phyloP scores from a whole-genome alignment of 1,140 invertebrate species.

The Heliconius melpomene region DNA sequence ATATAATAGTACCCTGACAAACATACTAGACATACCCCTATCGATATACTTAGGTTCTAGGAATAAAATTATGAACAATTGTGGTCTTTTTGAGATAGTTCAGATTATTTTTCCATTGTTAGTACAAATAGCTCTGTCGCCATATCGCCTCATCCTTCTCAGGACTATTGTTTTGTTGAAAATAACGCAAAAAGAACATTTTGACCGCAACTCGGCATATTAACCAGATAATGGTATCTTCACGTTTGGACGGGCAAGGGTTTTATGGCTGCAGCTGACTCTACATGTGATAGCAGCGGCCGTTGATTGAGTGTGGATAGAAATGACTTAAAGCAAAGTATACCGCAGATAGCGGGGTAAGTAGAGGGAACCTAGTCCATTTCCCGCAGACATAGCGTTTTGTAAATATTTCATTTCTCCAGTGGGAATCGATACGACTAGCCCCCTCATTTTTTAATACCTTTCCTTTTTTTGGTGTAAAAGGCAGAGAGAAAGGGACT shows the following conservation, averaged over 20 bases:
- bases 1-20: neutral
- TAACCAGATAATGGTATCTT: constrained; percentile 44
- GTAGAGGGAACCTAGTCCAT: no score
- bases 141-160: constrained; percentile 44
- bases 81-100: constrained; percentile 40
- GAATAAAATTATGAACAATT: neutral
- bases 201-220: constrained; percentile 30
- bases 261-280: constrained; percentile 33
- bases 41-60: no score
- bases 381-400: no score
- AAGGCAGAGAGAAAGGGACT: no score
- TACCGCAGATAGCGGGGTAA: no score
- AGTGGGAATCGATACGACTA: no score
- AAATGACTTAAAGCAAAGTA: neutral
- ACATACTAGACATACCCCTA: no score
- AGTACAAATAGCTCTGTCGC: constrained; percentile 37
- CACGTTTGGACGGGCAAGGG: constrained; percentile 39
- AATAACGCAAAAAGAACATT: constrained; percentile 37
- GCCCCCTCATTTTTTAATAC: neutral
- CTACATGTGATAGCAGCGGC: constrained; percentile 32
- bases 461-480: neutral
- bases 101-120: constrained; percentile 44
- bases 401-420: no score
- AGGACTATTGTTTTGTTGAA: constrained; percentile 39
- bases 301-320: constrained; percentile 26